Evolutionary conservation across 2,797 vertebrate species (phyloP).

Genomic region (Acipenser oxyrinchus): DNA sequence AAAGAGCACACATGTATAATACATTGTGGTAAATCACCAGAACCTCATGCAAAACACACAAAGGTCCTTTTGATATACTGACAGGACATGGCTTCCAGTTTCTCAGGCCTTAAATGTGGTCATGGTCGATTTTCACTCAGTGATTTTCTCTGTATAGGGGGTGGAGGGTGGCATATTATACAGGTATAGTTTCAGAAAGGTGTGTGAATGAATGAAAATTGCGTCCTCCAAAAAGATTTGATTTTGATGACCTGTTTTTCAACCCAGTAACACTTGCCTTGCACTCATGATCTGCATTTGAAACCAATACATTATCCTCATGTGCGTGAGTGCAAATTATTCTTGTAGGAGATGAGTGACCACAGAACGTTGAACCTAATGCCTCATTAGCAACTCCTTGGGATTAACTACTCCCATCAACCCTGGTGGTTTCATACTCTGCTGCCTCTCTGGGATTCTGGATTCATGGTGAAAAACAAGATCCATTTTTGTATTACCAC

Average conservation of each 20-base stretch:
- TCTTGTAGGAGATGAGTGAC: constrained; percentile 6
- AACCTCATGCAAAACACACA: neutral
- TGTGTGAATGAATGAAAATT: neutral
- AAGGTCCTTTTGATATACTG: too few species aligned
- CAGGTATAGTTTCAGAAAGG: too few species aligned
- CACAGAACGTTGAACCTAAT: neutral
- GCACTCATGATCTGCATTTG: constrained; percentile 7
- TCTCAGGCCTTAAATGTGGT: too few species aligned
- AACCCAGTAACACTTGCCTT: constrained; percentile 1
- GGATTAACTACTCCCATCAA: constrained; percentile 7
- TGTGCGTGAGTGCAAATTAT: constrained; percentile 10
- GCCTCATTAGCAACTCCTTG: constrained; percentile 2
- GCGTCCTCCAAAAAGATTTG: too few species aligned
- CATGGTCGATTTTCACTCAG: too few species aligned
- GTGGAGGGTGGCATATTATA: too few species aligned
- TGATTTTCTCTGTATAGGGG: too few species aligned
- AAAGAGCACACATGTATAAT: neutral
- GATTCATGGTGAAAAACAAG: constrained; percentile 1
- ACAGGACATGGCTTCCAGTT: too few species aligned
- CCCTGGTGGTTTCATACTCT: neutral
- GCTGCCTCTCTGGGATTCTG: constrained; percentile 1
- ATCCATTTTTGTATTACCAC: neutral
- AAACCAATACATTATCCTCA: constrained; percentile 14
- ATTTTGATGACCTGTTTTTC: neutral
- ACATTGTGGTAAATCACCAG: neutral